phyloP scores from a whole-genome alignment of 2,797 vertebrate species.

The Lemur catta region DNA sequence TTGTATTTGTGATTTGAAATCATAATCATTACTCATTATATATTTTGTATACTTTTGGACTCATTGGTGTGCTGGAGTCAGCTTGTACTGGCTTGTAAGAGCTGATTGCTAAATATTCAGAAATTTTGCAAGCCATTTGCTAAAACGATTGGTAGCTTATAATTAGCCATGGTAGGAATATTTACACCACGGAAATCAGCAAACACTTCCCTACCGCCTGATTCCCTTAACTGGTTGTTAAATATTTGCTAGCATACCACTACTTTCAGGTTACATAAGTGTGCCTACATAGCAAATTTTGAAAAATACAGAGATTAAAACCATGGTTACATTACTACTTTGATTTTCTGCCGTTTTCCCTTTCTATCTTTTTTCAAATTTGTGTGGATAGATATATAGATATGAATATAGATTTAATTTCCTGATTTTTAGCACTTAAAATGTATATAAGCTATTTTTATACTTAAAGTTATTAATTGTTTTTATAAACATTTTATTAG shows the following conservation, averaged over 20 bases:
- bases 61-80: not conserved
- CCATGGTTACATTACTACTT: not conserved
- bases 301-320: not conserved
- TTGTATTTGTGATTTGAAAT: constrained; percentile 48
- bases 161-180: constrained; percentile 20
- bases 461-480: not conserved
- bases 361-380: not conserved
- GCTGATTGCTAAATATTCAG: not conserved
- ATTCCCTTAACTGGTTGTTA: not conserved
- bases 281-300: not conserved
- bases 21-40: not conserved
- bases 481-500: constrained; percentile 33
- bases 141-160: constrained; percentile 40
- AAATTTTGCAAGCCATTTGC: not conserved
- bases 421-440: not conserved
- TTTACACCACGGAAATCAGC: not conserved
- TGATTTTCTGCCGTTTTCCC: not conserved
- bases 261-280: not conserved
- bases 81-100: constrained; percentile 1
- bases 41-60: constrained; percentile 18
- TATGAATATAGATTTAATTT: not conserved
- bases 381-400: not conserved
- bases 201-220: not conserved
- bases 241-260: not conserved
- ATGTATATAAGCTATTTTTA: not conserved